Evolutionary conservation across 1,140 invertebrate species (phyloP), one percentile per base, ranked within the genome.

Genomic region (Ladona fulva): DNA sequence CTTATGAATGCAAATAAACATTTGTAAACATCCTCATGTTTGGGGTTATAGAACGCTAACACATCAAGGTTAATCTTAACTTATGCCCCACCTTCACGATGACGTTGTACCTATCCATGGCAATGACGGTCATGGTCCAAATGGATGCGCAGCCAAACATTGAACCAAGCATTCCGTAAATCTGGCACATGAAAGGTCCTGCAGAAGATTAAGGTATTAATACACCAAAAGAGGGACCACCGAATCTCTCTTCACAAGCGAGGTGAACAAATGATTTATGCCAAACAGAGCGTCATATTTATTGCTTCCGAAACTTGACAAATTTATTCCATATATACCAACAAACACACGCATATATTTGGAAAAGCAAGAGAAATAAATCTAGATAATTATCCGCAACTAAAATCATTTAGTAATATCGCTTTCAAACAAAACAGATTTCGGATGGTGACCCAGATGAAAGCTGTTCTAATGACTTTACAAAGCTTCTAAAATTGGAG

Each of bases 71-170:
- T 52, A 52, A 52, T 11, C 44, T 19, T 52, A 10, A 11, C 44
- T 19, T 11, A 52, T 52, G 19, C 1, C 37, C 24, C n/a, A 25
- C 74, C 82, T 81, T 81, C 14, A 86, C 85, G 78, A 88, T 87
- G 77, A 87, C 86, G 76, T 84, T 84, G 83, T 87, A 88, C 24
- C 87, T 82, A 80, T 88, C 87, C 22, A 87, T 79, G 22, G 86
- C 82, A 42, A 87, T 87, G 77, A 85, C 81, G 0, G 85, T 83
- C 81, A 87, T 82, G 1, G 84, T 85, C 82, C 84, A 85, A 77
- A 87, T 87, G 77, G 86, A 87, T 77, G 83, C 84, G 75, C 85
- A 83, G n/a, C 86, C 86, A 77, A 86, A 86, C 16, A 88, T 83
- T 7, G 84, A 86, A 37, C 87, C 87, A 74, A 84, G 82, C 76